These are phyloP conservation scores for Heliocidaris erythrogramma DNA, from an alignment of 35 echinoderm and acorn worm species.

Conservation along the genomic window DNA sequence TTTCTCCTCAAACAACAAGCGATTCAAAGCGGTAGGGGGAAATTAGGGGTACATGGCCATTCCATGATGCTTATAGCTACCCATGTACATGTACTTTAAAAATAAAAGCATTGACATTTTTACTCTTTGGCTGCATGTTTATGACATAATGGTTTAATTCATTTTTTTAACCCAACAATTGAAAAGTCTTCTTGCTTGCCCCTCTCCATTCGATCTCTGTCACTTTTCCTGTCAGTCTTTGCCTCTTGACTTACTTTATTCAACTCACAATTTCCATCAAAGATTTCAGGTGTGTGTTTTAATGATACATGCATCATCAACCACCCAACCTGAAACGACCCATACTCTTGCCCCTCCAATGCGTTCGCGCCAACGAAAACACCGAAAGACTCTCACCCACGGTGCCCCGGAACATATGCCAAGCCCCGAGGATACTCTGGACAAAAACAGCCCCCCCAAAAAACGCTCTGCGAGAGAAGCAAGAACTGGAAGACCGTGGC, in stretches of 20 bases:
- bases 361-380: constrained; percentile 27
- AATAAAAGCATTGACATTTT: background rate
- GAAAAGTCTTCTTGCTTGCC: background rate
- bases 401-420: constrained; percentile 37
- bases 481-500: background rate
- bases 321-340: constrained; percentile 31
- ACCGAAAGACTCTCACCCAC: constrained; percentile 13
- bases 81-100: background rate
- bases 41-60: background rate
- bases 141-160: background rate
- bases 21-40: background rate
- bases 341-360: background rate
- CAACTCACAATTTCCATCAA: constrained; percentile 24
- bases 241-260: background rate
- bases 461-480: background rate
- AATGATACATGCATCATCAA: constrained; percentile 32
- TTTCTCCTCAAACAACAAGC: background rate
- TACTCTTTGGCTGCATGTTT: background rate
- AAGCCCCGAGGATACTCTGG: constrained; percentile 14
- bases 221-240: background rate
- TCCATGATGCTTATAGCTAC: background rate
- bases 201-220: background rate
- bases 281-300: constrained; percentile 5
- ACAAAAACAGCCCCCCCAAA: background rate
- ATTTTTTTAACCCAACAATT: background rate